A percentile compares a stretch with the other conserved stretches of the same genome.
Conservation (phyloP, 2,113 vertebrate genomes). For the Cyanocitta stelleri region DNA sequence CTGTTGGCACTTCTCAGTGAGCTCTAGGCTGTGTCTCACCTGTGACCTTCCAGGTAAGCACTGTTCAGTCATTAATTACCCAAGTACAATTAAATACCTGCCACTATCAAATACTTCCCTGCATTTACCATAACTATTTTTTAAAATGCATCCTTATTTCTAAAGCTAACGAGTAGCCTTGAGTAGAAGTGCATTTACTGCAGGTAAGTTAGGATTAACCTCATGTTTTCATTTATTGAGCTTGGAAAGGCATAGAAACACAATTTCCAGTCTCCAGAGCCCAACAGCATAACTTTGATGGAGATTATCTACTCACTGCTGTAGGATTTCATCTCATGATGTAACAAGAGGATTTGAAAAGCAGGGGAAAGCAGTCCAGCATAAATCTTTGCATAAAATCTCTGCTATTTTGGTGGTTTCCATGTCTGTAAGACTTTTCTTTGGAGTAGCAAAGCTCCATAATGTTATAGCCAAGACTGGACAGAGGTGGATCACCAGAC, state of each 20-base stretch:
- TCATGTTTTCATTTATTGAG: not conserved
- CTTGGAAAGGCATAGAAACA: not conserved
- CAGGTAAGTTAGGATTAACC: not conserved
- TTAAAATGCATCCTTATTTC: not conserved
- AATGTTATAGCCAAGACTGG: not conserved
- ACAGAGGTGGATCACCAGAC: not conserved
- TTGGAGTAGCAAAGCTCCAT: not conserved
- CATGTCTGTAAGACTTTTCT: not conserved
- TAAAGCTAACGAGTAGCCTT: not conserved
- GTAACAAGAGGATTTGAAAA: slow-evolving; percentile 48
- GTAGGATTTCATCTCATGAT: slow-evolving; percentile 24
- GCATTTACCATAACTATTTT: not conserved
- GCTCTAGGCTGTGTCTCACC: not conserved
- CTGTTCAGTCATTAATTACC: not conserved
- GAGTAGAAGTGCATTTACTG: not conserved
- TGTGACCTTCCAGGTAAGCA: not conserved
- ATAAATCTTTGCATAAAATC: slow-evolving; percentile 16
- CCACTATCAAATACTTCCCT: not conserved
- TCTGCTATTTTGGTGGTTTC: slow-evolving; percentile 1
- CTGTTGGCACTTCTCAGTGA: not conserved
- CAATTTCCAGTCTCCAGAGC: not conserved
- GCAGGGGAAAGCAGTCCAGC: not conserved
- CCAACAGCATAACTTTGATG: not conserved
- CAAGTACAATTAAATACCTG: not conserved
- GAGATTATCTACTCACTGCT: slow-evolving; percentile 38